Base-by-base conservation (phyloP, 2,888 invertebrate genomes). In the Oscheius sp. region DNA sequence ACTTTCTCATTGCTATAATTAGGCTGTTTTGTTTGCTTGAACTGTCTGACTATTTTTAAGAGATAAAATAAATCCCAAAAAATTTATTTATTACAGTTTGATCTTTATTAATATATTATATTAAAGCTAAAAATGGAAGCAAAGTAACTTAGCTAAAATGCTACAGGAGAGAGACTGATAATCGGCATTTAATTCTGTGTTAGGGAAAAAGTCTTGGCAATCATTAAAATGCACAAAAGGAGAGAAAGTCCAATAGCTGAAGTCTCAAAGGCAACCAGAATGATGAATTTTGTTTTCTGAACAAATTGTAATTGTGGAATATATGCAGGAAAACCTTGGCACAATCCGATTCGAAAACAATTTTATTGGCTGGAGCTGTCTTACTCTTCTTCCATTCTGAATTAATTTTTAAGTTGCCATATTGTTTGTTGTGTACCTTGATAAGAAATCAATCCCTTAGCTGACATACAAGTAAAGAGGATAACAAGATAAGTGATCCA, bases 261-360 rank as follows among this genome's bases (percentile, higher is more conserved):
- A 1, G 31, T 29, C 6, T 45, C n/a, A 42, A 61, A 61, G 3
- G 42, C 10, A 2, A 61, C 12, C 17, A 61, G 31, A 29, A 31
- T 45, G n/a, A 27, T 27, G 17, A 10, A 15, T 61, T 45, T 61
- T 45, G 45, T 45, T 15, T 42, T 61, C 61, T 61, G 42, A 61
- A 61, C 20, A 42, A 23, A 34, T 12, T 57, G 12, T n/a, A 2
- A 57, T 20, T n/a, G 3, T n/a, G n/a, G 17, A 15, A 37, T 23
- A 34, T 10, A 15, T 33, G 8, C 6, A 6, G 17, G 8, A 15
- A 12, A 29, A 61, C 61, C 61, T 61, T 61, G 15, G 61, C 42
- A 29, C 61, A 45, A 8, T 61, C 61, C 10, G 61, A 61, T 45
- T 61, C 61, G n/a, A 61, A 61, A 6, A 61, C 45, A 29, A 61